Conservation (phyloP, 2,797 vertebrate species). For the Pipistrellus pygmaeus region DNA sequence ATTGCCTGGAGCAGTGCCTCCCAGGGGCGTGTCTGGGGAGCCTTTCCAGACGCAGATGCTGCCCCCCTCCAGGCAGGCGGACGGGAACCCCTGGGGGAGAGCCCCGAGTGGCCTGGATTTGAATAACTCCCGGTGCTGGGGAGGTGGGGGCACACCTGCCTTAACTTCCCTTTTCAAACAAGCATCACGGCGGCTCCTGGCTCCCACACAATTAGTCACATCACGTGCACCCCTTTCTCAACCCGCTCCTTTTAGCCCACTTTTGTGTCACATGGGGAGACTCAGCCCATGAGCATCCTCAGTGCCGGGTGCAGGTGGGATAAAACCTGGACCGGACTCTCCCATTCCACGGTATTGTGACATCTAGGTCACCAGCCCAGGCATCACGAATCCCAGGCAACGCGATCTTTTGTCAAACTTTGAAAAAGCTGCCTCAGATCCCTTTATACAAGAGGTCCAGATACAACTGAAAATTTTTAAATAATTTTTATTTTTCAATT, state of each 20-base stretch:
- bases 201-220: not conserved
- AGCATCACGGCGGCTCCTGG: not conserved
- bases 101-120: not conserved
- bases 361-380: not conserved
- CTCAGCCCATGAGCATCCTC: not conserved
- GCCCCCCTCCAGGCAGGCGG: not conserved
- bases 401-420: not conserved
- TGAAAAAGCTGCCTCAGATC: not conserved
- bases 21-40: not conserved
- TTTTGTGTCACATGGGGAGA: not conserved
- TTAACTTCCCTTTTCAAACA: not conserved
- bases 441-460: not conserved
- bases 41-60: not conserved
- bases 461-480: not conserved
- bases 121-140: not conserved
- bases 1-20: not conserved
- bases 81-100: not conserved
- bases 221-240: not conserved
- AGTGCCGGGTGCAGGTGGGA: not conserved
- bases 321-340: not conserved
- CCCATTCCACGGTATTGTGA: not conserved
- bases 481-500: not conserved
- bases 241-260: not conserved
- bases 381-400: not conserved
- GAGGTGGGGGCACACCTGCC: not conserved